A percentile compares a stretch with the other conserved stretches of the same genome.
These are phyloP conservation scores for Corbicula japonica DNA, from an alignment of 2,888 invertebrate genomes.

Conservation along the genomic window DNA sequence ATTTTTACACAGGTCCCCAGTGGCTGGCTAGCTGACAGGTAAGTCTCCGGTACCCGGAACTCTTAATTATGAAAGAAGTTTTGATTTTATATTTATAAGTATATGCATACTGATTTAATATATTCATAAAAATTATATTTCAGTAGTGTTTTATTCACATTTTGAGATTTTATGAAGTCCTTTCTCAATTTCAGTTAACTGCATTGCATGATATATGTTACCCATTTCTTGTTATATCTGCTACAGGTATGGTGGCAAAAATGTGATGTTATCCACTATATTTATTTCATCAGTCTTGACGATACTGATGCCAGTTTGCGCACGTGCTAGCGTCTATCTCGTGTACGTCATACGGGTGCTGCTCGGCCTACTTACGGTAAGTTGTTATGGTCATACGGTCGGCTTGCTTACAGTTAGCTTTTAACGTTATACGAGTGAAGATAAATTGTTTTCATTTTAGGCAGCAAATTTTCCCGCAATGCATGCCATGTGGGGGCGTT, in stretches of 20 bases:
- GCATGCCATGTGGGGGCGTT: constrained; percentile 96
- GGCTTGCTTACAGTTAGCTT: neutral
- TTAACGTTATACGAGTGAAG: neutral
- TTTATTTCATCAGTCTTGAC: constrained; percentile 72
- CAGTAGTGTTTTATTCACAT: too few relatives aligned
- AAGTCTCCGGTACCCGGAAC: neutral
- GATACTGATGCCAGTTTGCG: constrained; percentile 78
- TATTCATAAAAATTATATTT: too few relatives aligned
- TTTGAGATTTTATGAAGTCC: too few relatives aligned
- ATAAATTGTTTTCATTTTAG: constrained; percentile 56
- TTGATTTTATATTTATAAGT: too few relatives aligned
- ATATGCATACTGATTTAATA: too few relatives aligned
- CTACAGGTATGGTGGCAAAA: constrained; percentile 67
- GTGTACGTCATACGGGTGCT: constrained; percentile 77
- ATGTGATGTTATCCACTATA: constrained; percentile 33
- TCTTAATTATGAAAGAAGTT: too few relatives aligned
- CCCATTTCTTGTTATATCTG: neutral
- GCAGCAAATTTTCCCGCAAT: constrained; percentile 95
- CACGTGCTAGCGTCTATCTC: constrained; percentile 71
- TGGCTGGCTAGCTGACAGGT: constrained; percentile 74
- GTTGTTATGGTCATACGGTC: neutral
- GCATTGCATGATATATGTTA: too few relatives aligned
- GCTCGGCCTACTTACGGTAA: constrained; percentile 80
- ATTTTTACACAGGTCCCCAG: constrained; percentile 76
- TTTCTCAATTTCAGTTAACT: too few relatives aligned